Percentiles rank a stretch among this genome's conserved stretches.
phyloP scores from a whole-genome alignment of 1,140 invertebrate species.

The Coenobita brevimanus region DNA sequence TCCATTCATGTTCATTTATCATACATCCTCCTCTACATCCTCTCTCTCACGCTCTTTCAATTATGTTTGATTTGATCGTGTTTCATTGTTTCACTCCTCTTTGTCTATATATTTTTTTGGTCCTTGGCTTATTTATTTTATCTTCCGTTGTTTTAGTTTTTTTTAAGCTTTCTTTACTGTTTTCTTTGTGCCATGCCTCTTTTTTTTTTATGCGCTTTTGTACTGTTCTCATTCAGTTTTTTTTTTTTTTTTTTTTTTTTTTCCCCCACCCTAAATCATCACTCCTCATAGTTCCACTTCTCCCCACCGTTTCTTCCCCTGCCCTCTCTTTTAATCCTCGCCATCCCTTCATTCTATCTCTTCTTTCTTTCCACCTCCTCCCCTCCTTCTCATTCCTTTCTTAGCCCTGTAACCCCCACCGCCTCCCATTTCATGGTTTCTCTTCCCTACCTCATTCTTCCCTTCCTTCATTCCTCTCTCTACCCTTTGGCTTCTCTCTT shows the following conservation, averaged over 20 bases:
- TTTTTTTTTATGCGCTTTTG: no score
- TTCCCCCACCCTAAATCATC: not conserved
- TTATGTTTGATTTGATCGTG: no score
- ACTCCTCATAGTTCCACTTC: not conserved
- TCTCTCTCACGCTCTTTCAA: not conserved
- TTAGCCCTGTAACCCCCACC: not conserved
- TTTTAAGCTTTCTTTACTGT: no score
- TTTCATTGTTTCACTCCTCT: no score
- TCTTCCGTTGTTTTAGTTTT: no score
- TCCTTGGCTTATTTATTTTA: no score
- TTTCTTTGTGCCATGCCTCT: no score
- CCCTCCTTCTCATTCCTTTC: not conserved
- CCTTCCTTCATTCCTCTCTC: not conserved
- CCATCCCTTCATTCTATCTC: not conserved
- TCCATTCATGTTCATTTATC: not conserved
- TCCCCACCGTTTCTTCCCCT: not conserved
- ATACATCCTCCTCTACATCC: no score
- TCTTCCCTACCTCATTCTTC: not conserved
- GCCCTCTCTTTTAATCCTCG: not conserved
- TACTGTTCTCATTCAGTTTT: no score
- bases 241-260: not conserved
- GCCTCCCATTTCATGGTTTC: not conserved
- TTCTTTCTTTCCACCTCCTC: not conserved
- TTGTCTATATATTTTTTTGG: no score
- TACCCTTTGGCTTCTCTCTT: not conserved